Base-by-base conservation (phyloP, 2,888 invertebrate genomes). In the Drosophila mercatorum region DNA sequence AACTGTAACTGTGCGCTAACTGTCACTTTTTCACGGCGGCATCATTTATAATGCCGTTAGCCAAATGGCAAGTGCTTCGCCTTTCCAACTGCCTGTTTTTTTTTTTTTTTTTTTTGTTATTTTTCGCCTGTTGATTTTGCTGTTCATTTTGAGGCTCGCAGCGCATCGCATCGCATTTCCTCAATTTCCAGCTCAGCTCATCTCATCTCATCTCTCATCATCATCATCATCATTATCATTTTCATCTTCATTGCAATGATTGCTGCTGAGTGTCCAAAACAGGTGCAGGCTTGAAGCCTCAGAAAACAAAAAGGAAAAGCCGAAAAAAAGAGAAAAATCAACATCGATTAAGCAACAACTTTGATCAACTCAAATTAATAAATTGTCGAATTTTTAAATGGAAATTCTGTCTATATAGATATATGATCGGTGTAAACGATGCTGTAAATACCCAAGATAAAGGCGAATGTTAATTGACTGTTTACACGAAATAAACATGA, bases 1-100 rank as follows among this genome's bases (percentile, higher is more conserved):
- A 55, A 55, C 55, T 55, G 55, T 38, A 55, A 55, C 55, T 55
- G 41, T 31, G 55, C 55, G 66, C 49, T 60, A 61, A 84, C 84
- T 80, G 90, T 89, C 89, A 85, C 88, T 85, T 85, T 84, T 85
- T 61, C 72, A 69, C 75, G 65, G 70, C 64, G 73, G 83, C 75
- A 74, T 85, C 84, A 85, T 85, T 88, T 89, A 88, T 89, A 89
- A 77, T 82, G 88, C 88, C 73, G 88, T 88, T 80, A 80, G 88
- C 77, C 80, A 89, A 88, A 81, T 78, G 72, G 63, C 70, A 83
- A 68, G 61, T 84, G 83, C 41, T 56, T 46, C 46, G 26, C 26
- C 55, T 55, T 55, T 55, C 55, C 55, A 55, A 41, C 40, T 55
- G 34, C 22, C 43, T 31, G 51, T 78, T 71, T 28, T 38, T 40